Percentiles rank a stretch among this genome's conserved stretches.
phyloP scores from a whole-genome alignment of 1,140 invertebrate species.

The Scaptomyza pallida region DNA sequence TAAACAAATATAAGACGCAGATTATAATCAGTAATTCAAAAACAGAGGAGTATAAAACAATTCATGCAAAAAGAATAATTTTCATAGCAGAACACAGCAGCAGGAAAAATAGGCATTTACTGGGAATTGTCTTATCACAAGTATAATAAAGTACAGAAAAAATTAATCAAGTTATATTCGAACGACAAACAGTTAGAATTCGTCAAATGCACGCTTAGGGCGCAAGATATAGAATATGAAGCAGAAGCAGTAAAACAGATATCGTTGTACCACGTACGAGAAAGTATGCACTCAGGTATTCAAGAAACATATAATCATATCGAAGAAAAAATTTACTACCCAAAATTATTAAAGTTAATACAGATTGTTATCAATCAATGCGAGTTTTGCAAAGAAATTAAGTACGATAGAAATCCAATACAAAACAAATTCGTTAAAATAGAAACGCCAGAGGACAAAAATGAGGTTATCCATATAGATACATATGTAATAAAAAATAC shows the following conservation, averaged over 20 bases:
- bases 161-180: constrained; percentile 37
- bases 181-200: constrained; percentile 41
- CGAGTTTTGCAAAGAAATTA: constrained; percentile 25
- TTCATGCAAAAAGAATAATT: not conserved
- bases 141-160: constrained; percentile 36
- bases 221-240: constrained; percentile 35
- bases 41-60: constrained; percentile 18
- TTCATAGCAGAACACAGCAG: no score
- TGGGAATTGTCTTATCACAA: constrained; percentile 22
- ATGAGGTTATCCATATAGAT: constrained; percentile 6
- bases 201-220: constrained; percentile 28
- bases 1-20: constrained; percentile 43
- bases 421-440: constrained; percentile 42
- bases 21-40: constrained; percentile 17
- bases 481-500: constrained; percentile 11
- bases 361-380: constrained; percentile 44
- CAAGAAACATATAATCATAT: no score
- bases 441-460: constrained; percentile 27
- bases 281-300: no score
- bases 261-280: constrained; percentile 41
- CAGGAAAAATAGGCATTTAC: constrained; percentile 40
- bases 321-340: constrained; percentile 26
- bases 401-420: constrained; percentile 39
- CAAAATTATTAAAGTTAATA: constrained; percentile 24
- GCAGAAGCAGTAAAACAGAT: constrained; percentile 40